Percentiles rank a stretch among this genome's conserved stretches.
Conservation (phyloP, 2,797 vertebrate species). For the Emydoidea blandingii region DNA sequence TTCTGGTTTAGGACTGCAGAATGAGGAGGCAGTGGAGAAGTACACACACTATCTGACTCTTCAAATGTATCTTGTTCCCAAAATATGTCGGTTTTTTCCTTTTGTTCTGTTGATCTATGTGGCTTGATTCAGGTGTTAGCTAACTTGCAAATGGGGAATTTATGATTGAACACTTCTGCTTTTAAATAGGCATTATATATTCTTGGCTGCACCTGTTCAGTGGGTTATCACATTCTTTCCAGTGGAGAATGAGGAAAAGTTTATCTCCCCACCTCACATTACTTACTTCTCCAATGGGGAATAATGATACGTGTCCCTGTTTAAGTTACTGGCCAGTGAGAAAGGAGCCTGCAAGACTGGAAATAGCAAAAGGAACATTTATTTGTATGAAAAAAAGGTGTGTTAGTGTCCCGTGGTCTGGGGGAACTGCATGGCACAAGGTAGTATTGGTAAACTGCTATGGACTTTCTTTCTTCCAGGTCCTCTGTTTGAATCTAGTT, state of each 20-base stretch:
- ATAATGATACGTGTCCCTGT: not conserved
- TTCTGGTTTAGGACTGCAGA: not conserved
- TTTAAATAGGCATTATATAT: not conserved
- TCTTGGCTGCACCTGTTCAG: not conserved
- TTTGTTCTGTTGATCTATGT: not conserved
- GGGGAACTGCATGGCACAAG: not conserved
- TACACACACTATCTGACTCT: not conserved
- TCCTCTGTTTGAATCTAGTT: not conserved
- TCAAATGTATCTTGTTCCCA: not conserved
- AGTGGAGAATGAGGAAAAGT: not conserved
- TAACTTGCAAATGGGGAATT: not conserved
- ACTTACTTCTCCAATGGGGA: not conserved
- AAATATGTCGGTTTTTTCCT: not conserved
- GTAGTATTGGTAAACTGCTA: not conserved
- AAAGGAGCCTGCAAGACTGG: not conserved
- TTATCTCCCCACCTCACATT: not conserved
- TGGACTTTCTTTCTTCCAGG: not conserved
- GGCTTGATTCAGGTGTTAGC: not conserved
- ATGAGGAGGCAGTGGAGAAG: not conserved
- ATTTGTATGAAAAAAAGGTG: conserved; percentile 14
- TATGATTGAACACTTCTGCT: not conserved
- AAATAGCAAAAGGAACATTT: not conserved
- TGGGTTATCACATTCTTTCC: not conserved
- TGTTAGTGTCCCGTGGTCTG: not conserved
- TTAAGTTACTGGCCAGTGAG: conserved; percentile 7